These are phyloP conservation scores for Hololepta plana DNA, from an alignment of 2,888 invertebrate genomes.

Conservation along the genomic window DNA sequence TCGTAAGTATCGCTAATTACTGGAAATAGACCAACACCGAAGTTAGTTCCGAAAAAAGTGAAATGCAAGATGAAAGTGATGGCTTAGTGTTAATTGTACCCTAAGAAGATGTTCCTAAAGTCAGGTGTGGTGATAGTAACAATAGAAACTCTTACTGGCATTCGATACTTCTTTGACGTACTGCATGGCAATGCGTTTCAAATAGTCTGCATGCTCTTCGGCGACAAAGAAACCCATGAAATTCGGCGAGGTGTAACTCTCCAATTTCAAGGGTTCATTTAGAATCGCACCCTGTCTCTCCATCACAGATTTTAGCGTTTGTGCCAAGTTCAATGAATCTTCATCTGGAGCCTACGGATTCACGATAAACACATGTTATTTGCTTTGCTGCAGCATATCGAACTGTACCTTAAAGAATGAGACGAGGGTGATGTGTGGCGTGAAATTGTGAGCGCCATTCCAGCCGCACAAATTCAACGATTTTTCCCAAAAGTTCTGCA, in stretches of 20 bases:
- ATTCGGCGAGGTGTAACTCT: conserved; percentile 71
- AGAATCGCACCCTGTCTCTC: conserved; percentile 49
- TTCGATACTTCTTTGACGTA: conserved; percentile 66
- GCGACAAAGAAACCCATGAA: conserved; percentile 84
- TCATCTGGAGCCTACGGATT: conserved; percentile 53
- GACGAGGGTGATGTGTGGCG: conserved; percentile 78
- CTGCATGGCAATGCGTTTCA: conserved; percentile 60
- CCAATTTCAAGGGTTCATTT: conserved; percentile 48
- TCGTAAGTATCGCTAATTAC: conserved; percentile 55
- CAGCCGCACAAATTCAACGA: conserved; percentile 58
- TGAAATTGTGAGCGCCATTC: conserved; percentile 82
- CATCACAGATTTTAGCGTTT: conserved; percentile 55
- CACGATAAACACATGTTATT: no score
- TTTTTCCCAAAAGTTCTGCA: conserved; percentile 62
- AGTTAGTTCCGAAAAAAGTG: background rate
- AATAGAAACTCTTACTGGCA: conserved; percentile 36
- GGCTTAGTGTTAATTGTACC: background rate
- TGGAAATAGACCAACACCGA: conserved; percentile 23
- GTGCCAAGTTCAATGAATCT: conserved; percentile 46
- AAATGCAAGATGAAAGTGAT: background rate
- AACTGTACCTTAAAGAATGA: conserved; percentile 67
- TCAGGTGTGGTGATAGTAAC: background rate
- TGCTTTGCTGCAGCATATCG: no score
- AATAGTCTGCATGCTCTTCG: conserved; percentile 62
- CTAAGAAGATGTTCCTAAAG: background rate